Conservation (phyloP, 2,113 vertebrate genomes). For the Opisthocomus hoazin region DNA sequence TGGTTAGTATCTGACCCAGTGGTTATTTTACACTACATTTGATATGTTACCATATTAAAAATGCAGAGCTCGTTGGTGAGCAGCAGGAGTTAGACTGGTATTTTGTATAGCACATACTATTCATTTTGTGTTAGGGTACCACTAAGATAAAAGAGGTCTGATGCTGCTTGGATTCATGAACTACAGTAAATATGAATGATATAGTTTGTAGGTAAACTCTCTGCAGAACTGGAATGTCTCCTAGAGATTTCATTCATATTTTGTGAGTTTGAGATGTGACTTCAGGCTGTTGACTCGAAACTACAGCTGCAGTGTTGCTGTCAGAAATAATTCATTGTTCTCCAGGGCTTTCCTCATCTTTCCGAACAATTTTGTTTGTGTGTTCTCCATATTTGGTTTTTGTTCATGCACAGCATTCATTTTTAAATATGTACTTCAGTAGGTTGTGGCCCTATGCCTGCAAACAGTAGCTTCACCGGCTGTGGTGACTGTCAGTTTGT, state of each 20-base stretch:
- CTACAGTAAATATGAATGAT: neutral
- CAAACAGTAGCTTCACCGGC: neutral
- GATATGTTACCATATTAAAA: neutral
- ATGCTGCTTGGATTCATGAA: neutral
- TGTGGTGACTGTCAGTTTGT: no score
- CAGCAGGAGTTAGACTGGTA: neutral
- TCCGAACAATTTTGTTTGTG: neutral
- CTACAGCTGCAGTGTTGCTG: neutral
- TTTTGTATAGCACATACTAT: neutral
- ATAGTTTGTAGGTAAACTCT: neutral
- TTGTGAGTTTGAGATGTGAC: neutral
- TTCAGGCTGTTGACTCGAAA: neutral
- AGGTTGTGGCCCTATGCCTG: neutral
- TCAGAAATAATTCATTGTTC: neutral
- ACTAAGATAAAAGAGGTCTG: neutral
- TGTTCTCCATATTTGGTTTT: neutral
- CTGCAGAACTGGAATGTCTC: neutral
- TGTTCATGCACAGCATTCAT: neutral
- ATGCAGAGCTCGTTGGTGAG: neutral
- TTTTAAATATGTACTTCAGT: neutral
- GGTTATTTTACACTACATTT: neutral
- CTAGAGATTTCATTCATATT: neutral
- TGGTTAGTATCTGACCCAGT: no score
- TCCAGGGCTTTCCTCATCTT: neutral
- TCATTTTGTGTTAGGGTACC: neutral